Percentiles rank a stretch among this genome's conserved stretches.
phyloP scores from a whole-genome alignment of 2,888 invertebrate species.

The Lacanobia wlatinum region DNA sequence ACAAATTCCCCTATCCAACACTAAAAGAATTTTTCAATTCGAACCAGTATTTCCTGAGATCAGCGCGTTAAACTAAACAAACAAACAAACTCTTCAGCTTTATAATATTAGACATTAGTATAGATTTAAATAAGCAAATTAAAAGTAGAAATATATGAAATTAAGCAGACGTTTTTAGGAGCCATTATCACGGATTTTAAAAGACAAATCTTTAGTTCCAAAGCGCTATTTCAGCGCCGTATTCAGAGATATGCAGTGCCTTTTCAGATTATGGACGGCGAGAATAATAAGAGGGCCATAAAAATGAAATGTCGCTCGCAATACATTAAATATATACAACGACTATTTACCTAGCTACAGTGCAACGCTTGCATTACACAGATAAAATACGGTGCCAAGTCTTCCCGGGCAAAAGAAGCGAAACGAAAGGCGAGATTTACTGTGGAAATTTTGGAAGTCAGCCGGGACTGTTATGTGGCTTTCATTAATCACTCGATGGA shows the following conservation, averaged over 20 bases:
- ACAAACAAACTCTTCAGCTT: no score
- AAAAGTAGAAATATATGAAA: neutral
- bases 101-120: no score
- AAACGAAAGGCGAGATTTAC: conserved; percentile 87
- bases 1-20: no score
- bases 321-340: conserved; percentile 72
- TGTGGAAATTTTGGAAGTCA: conserved; percentile 90
- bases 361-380: conserved; percentile 86
- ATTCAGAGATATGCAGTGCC: conserved; percentile 50
- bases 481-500: conserved; percentile 87
- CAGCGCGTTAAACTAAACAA: no score
- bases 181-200: conserved; percentile 13
- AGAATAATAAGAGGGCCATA: conserved; percentile 64
- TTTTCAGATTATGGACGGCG: conserved; percentile 56
- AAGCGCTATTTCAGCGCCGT: conserved; percentile 21
- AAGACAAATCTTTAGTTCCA: conserved; percentile 7
- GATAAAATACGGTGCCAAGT: conserved; percentile 90
- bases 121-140: neutral
- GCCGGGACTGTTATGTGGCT: conserved; percentile 85
- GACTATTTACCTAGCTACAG: conserved; percentile 85
- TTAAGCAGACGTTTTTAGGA: neutral
- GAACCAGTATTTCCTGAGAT: no score
- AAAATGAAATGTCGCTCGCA: conserved; percentile 67
- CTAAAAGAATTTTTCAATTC: no score
- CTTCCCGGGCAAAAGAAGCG: conserved; percentile 87